Conservation (phyloP, 2,113 vertebrate species). For the Pholis gunnellus region DNA sequence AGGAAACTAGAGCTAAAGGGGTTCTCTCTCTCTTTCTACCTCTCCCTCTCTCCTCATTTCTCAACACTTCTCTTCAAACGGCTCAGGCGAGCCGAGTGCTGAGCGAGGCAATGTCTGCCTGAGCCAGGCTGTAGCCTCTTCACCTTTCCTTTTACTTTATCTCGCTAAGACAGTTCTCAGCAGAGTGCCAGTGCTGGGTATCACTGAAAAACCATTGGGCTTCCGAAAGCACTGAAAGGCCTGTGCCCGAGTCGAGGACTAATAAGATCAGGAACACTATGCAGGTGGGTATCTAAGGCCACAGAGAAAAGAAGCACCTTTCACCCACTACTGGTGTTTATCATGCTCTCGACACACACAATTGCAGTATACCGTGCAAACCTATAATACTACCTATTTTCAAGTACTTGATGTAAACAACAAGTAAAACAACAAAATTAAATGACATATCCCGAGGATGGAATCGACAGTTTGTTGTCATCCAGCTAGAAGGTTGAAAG, state of each 20-base stretch:
- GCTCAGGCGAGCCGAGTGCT: conserved; percentile 44
- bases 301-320: conserved; percentile 77
- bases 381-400: conserved; percentile 64
- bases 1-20: conserved; percentile 81
- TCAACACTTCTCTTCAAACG: conserved; percentile 74
- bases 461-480: conserved; percentile 66
- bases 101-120: conserved; percentile 47
- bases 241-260: conserved; percentile 34
- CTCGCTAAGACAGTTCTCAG: conserved; percentile 44
- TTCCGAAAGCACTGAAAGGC: conserved; percentile 28
- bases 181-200: conserved; percentile 33
- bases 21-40: conserved; percentile 51
- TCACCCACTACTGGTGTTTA: conserved; percentile 51
- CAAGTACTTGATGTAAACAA: conserved; percentile 81
- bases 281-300: conserved; percentile 73
- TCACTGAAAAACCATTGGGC: conserved; percentile 4
- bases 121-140: conserved; percentile 52
- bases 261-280: conserved; percentile 54
- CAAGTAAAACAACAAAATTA: conserved; percentile 60
- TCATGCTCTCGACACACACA: conserved; percentile 60
- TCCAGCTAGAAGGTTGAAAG: conserved; percentile 38
- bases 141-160: conserved; percentile 60
- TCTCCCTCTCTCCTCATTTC: conserved; percentile 67
- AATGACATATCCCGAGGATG: conserved; percentile 34
- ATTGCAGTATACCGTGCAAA: conserved; percentile 60